Evolutionary conservation across 1,140 invertebrate genomes (phyloP).

Genomic region (Drosophila parvula): DNA sequence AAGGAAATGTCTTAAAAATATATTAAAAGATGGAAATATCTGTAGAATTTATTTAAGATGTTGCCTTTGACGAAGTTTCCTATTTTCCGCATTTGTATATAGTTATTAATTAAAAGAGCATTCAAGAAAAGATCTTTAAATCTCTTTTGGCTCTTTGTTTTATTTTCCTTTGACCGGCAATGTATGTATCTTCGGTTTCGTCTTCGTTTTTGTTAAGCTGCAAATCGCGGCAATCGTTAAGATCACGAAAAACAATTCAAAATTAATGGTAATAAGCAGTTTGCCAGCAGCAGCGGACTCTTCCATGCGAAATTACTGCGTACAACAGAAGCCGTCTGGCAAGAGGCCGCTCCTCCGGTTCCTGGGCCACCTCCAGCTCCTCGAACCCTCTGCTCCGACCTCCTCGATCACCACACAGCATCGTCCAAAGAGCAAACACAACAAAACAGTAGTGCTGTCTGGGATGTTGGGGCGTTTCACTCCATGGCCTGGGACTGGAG

Average conservation of each 20-base stretch:
- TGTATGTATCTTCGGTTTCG: slow-evolving; percentile 12
- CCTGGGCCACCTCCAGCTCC: background rate
- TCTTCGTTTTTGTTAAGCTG: slow-evolving; percentile 74
- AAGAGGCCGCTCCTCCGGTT: slow-evolving; percentile 42
- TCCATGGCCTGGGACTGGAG: slow-evolving; percentile 40
- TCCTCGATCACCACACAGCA: background rate
- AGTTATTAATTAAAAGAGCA: background rate
- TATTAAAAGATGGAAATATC: background rate
- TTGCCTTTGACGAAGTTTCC: background rate
- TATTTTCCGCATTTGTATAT: background rate
- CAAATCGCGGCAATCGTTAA: slow-evolving; percentile 84
- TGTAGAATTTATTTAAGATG: rapidly evolving
- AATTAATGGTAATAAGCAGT: slow-evolving; percentile 84
- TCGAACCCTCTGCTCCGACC: background rate
- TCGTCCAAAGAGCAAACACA: slow-evolving; percentile 24
- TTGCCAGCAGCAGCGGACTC: slow-evolving; percentile 44
- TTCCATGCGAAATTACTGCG: slow-evolving; percentile 82
- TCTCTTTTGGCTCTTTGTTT: background rate
- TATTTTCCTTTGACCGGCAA: slow-evolving; percentile 29
- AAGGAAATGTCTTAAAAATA: background rate
- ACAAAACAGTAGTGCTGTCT: slow-evolving; percentile 43
- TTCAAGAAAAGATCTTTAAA: background rate
- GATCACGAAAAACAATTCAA: slow-evolving; percentile 84
- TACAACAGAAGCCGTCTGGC: slow-evolving; percentile 84
- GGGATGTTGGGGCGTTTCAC: slow-evolving; percentile 68